These are phyloP conservation scores for Natrix natrix DNA, from an alignment of 2,797 vertebrate species.

Conservation along the genomic window DNA sequence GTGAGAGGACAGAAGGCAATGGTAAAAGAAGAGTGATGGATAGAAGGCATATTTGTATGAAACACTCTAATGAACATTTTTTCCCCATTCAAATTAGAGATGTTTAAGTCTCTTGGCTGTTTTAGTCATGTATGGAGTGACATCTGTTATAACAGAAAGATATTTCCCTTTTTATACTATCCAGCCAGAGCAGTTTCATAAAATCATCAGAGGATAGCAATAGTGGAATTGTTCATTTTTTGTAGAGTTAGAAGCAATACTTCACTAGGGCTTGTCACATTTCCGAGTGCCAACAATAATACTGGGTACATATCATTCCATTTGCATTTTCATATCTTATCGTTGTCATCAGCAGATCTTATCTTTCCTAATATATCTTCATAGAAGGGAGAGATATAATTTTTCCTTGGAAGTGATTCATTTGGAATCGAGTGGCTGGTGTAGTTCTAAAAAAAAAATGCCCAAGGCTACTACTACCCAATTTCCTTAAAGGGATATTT, in stretches of 20 bases:
- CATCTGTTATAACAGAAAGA: neutral
- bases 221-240: too few species aligned
- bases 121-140: neutral
- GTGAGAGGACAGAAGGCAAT: neutral
- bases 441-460: neutral
- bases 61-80: neutral
- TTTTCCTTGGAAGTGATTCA: neutral
- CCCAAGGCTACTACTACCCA: neutral
- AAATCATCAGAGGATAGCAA: too few species aligned
- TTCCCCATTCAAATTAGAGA: neutral
- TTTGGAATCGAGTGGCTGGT: neutral
- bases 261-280: neutral
- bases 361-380: neutral
- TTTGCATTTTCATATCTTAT: neutral
- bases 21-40: neutral
- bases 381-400: neutral
- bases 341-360: neutral
- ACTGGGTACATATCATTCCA: neutral
- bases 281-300: neutral
- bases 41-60: neutral
- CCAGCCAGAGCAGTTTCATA: too few species aligned
- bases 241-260: neutral
- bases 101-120: neutral
- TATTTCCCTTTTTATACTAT: too few species aligned
- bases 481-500: neutral